Conservation (phyloP, 2,888 invertebrate genomes). For the Epinotia bilunana region DNA sequence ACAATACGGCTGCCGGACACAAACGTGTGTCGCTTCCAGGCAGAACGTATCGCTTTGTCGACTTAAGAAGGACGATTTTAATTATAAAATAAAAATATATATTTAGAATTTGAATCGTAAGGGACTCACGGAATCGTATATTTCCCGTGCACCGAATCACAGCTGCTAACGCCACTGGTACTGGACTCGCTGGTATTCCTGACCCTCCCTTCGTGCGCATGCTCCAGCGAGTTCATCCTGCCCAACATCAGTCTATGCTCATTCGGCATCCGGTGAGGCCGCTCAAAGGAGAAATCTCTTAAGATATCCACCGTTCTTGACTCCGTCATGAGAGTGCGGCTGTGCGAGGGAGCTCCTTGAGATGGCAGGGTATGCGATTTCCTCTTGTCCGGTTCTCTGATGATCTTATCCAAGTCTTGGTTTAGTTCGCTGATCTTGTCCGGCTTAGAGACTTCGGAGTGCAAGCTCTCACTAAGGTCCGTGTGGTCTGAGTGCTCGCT, state of each 20-base stretch:
- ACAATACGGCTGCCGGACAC: no score
- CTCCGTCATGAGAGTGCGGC: constrained; percentile 87
- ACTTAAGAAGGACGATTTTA: no score
- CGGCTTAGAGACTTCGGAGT: constrained; percentile 67
- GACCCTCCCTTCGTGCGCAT: constrained; percentile 74
- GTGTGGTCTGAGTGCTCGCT: constrained; percentile 81
- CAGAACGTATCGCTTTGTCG: not conserved
- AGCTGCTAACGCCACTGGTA: constrained; percentile 92
- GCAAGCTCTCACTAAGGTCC: constrained; percentile 77
- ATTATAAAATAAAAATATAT: not conserved
- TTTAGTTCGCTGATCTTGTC: constrained; percentile 56
- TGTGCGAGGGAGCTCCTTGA: constrained; percentile 83
- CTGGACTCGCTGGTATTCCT: constrained; percentile 88
- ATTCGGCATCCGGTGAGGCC: constrained; percentile 60
- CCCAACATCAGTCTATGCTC: constrained; percentile 68
- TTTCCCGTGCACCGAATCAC: constrained; percentile 88
- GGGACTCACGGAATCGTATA: constrained; percentile 83
- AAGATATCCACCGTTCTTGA: constrained; percentile 88
- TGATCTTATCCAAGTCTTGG: constrained; percentile 67
- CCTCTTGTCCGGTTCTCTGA: constrained; percentile 67
- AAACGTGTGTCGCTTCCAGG: not conserved
- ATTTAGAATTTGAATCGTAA: not conserved
- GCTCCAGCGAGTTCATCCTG: constrained; percentile 75
- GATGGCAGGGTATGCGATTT: constrained; percentile 85
- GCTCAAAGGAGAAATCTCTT: constrained; percentile 70